These are phyloP conservation scores for Carduelis carduelis DNA, from an alignment of 2,797 vertebrate species.

Conservation along the genomic window DNA sequence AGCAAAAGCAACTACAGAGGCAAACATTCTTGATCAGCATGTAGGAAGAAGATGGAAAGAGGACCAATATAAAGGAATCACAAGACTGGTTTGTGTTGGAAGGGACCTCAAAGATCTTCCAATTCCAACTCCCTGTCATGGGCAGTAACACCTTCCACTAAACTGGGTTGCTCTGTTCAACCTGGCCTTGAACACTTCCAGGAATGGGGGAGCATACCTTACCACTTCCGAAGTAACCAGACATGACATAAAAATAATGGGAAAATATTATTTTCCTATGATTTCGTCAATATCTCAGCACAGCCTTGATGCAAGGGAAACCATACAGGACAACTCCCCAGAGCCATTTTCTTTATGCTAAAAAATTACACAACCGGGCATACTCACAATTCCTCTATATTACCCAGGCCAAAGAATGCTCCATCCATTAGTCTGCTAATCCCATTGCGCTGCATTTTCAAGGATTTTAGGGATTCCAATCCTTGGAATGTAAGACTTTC, in stretches of 20 bases:
- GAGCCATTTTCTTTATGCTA: not conserved
- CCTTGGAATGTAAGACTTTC: conserved; percentile 97
- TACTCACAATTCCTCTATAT: conserved; percentile 96
- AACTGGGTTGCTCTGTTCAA: not conserved
- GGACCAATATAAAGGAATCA: not conserved
- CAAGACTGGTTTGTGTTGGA: not conserved
- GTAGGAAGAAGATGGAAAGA: not conserved
- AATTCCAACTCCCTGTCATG: not conserved
- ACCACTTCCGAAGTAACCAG: not conserved
- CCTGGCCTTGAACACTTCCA: not conserved
- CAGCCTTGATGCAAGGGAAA: not conserved
- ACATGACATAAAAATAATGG: not conserved
- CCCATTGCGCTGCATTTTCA: conserved; percentile 96
- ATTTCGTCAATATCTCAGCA: not conserved
- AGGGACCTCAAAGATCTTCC: not conserved
- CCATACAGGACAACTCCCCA: not conserved
- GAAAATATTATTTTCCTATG: not conserved
- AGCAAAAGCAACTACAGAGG: not conserved
- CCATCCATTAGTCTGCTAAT: conserved; percentile 95
- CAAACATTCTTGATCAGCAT: not conserved
- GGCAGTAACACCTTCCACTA: not conserved
- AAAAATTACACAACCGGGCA: not conserved
- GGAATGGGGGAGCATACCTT: not conserved
- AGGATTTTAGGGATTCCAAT: conserved; percentile 89
- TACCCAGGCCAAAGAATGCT: conserved; percentile 95